Conservation (phyloP, 2,113 vertebrate species). For the Cyrtonyx montezumae region DNA sequence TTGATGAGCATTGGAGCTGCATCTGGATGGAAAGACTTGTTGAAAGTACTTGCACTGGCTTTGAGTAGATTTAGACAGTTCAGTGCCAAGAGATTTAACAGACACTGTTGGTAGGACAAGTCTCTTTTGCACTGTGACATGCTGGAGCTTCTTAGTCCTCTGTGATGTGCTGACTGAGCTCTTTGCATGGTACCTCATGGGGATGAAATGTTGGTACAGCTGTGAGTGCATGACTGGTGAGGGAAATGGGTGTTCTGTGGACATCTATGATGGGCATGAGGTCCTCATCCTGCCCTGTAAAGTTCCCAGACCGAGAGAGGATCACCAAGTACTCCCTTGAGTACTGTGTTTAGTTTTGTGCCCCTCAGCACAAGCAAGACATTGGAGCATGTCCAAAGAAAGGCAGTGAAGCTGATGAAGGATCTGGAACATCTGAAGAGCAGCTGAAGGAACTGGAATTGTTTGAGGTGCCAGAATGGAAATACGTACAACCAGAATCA, state of each 20-base stretch:
- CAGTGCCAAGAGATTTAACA: not conserved
- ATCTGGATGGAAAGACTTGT: not conserved
- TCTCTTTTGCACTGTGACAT: rapidly evolving
- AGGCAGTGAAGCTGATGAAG: no score
- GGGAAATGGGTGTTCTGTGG: not conserved
- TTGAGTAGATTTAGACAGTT: not conserved
- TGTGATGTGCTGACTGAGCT: not conserved
- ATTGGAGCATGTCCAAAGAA: no score
- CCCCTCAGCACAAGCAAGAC: no score
- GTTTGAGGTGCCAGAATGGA: not conserved
- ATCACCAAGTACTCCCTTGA: not conserved
- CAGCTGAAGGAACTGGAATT: no score
- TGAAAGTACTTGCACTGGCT: not conserved
- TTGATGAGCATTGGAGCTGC: not conserved
- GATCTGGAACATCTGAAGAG: no score
- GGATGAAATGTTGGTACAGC: not conserved
- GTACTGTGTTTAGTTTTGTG: no score
- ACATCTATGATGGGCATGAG: not conserved
- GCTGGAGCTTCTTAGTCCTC: not conserved
- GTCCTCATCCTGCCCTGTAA: not conserved
- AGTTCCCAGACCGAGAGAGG: not conserved
- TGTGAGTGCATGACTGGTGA: not conserved
- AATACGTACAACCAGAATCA: not conserved
- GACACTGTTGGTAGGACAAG: not conserved
- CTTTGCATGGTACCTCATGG: not conserved